phyloP scores from a whole-genome alignment of 2,113 vertebrate genomes.

The Indicator maculatus region DNA sequence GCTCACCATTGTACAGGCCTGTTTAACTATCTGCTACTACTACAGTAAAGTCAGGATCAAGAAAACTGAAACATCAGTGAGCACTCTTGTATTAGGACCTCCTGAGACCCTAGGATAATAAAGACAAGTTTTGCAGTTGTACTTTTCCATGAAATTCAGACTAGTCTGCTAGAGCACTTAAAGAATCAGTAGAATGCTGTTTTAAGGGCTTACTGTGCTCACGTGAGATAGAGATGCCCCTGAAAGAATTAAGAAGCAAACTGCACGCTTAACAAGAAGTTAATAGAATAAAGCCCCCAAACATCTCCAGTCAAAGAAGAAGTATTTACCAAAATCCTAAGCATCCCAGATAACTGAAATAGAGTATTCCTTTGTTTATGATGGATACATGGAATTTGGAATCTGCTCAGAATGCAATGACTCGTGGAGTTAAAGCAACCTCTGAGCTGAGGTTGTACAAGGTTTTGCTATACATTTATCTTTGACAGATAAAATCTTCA shows the following conservation, averaged over 20 bases:
- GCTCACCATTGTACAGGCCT: not conserved
- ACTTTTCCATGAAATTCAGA: slow-evolving; percentile 2
- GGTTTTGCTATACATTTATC: not conserved
- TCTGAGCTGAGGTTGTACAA: not conserved
- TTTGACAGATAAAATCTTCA: slow-evolving; percentile 17
- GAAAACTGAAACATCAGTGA: not conserved
- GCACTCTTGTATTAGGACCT: not conserved
- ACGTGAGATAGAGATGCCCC: not conserved
- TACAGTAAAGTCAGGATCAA: not conserved
- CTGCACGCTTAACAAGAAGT: not conserved
- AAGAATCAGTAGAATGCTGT: not conserved
- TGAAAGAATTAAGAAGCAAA: not conserved
- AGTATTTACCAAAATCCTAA: not conserved
- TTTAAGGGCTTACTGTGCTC: not conserved
- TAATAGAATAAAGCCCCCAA: not conserved
- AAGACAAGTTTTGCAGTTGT: not conserved
- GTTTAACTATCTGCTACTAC: not conserved
- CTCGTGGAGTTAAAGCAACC: not conserved
- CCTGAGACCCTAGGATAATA: slow-evolving; percentile 4
- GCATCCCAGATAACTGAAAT: not conserved
- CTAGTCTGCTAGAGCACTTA: not conserved
- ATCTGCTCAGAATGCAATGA: not conserved
- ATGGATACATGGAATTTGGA: not conserved
- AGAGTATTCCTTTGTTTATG: not conserved
- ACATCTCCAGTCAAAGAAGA: not conserved